These are phyloP conservation scores for Sarotherodon lohbergeri DNA, from an alignment of 2,113 vertebrate genomes.

Conservation along the genomic window DNA sequence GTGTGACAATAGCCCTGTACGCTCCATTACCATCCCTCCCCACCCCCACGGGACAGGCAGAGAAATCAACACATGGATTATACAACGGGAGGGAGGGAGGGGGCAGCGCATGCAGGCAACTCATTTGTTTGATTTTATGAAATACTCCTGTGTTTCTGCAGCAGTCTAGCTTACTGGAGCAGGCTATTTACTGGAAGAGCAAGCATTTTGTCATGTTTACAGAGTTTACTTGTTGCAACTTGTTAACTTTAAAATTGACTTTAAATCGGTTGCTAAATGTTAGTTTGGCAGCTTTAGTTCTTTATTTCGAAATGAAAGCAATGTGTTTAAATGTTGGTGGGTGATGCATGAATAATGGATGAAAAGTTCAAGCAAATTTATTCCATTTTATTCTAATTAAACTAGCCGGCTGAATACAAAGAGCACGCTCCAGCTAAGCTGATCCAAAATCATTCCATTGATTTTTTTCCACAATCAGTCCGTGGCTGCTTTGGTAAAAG, in stretches of 20 bases:
- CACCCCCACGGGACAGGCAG: not conserved
- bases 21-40: slow-evolving; percentile 18
- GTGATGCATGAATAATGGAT: slow-evolving; percentile 47
- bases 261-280: not conserved
- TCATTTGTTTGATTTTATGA: slow-evolving; percentile 31
- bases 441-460: slow-evolving; percentile 50
- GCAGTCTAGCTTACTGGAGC: not conserved
- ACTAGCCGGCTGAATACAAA: slow-evolving; percentile 46
- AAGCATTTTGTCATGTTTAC: not conserved
- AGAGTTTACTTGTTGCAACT: not conserved
- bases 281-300: slow-evolving; percentile 1
- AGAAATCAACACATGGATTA: slow-evolving; percentile 47
- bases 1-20: slow-evolving; percentile 30
- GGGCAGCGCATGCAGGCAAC: not conserved
- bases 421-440: slow-evolving; percentile 34
- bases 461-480: slow-evolving; percentile 43
- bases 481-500: slow-evolving; percentile 2
- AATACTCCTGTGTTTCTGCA: not conserved
- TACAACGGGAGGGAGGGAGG: not conserved
- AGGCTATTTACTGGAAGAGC: not conserved
- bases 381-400: slow-evolving; percentile 56
- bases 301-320: slow-evolving; percentile 36
- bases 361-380: slow-evolving; percentile 49
- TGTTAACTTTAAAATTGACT: not conserved
- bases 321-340: slow-evolving; percentile 14